Conservation (phyloP, 2,797 vertebrate genomes). For the Tolypeutes matacus region DNA sequence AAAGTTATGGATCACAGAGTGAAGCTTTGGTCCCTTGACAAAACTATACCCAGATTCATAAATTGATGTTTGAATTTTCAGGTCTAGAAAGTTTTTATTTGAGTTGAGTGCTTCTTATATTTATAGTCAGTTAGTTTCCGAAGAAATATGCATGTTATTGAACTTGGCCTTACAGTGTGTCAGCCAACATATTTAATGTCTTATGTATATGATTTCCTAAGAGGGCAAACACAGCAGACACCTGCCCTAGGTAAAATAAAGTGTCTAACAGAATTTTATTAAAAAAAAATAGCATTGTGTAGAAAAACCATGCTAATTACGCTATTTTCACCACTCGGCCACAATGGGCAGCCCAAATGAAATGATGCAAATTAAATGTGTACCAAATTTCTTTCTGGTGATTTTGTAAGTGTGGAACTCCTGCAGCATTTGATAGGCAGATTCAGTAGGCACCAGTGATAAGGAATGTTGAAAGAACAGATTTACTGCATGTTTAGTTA, state of each 20-base stretch:
- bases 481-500: conserved; percentile 60
- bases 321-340: background rate
- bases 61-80: conserved; percentile 65
- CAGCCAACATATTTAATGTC: conserved; percentile 54
- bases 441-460: background rate
- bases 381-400: conserved; percentile 50
- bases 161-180: conserved; percentile 48
- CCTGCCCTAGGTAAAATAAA: conserved; percentile 53
- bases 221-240: conserved; percentile 67
- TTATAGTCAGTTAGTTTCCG: conserved; percentile 72
- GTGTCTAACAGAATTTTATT: conserved; percentile 38
- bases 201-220: conserved; percentile 69
- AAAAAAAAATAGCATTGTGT: conserved; percentile 40
- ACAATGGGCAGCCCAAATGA: background rate
- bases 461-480: conserved; percentile 11
- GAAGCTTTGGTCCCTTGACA: conserved; percentile 38
- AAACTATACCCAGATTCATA: background rate
- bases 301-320: conserved; percentile 48
- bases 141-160: conserved; percentile 63
- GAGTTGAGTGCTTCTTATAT: conserved; percentile 30
- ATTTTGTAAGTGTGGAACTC: conserved; percentile 26
- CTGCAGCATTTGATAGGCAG: conserved; percentile 43
- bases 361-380: background rate
- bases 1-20: conserved; percentile 64
- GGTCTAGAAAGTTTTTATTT: conserved; percentile 83